phyloP scores from a whole-genome alignment of 2,113 vertebrate genomes.

The Xiphophorus hellerii region DNA sequence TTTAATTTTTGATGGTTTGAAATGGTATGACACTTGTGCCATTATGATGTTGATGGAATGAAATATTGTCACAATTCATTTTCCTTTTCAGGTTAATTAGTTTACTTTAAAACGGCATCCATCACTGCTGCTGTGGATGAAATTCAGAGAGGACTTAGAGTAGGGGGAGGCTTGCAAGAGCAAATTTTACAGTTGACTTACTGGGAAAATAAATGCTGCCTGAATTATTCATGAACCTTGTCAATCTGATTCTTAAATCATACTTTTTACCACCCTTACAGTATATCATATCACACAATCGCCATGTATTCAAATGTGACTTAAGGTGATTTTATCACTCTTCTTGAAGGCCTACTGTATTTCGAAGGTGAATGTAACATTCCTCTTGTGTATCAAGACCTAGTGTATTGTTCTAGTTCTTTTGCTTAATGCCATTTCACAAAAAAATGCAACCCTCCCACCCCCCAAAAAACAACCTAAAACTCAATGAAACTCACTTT shows the following conservation, averaged over 20 bases:
- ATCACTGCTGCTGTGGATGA: conserved; percentile 89
- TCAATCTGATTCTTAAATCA: conserved; percentile 74
- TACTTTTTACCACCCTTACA: conserved; percentile 51
- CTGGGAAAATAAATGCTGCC: conserved; percentile 77
- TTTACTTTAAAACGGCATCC: conserved; percentile 91
- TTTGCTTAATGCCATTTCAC: background rate
- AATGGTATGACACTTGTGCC: conserved; percentile 87
- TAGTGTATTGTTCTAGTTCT: conserved; percentile 20
- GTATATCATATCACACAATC: conserved; percentile 57
- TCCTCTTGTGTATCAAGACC: background rate
- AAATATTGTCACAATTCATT: conserved; percentile 91
- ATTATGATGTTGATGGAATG: conserved; percentile 84
- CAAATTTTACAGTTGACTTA: conserved; percentile 85
- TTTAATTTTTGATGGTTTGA: conserved; percentile 93
- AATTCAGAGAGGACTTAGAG: conserved; percentile 77
- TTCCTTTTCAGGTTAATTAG: conserved; percentile 88
- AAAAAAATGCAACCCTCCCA: background rate
- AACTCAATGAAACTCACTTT: background rate
- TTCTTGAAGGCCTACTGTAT: conserved; percentile 53
- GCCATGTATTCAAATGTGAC: conserved; percentile 44
- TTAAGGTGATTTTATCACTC: conserved; percentile 45
- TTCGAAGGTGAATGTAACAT: conserved; percentile 31
- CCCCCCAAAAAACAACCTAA: background rate
- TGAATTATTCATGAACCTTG: conserved; percentile 86
- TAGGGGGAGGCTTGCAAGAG: conserved; percentile 73